Percentiles rank a stretch among this genome's conserved stretches.
Evolutionary conservation across 1,140 invertebrate genomes (phyloP).

Genomic region (Bilobella aurantiaca): DNA sequence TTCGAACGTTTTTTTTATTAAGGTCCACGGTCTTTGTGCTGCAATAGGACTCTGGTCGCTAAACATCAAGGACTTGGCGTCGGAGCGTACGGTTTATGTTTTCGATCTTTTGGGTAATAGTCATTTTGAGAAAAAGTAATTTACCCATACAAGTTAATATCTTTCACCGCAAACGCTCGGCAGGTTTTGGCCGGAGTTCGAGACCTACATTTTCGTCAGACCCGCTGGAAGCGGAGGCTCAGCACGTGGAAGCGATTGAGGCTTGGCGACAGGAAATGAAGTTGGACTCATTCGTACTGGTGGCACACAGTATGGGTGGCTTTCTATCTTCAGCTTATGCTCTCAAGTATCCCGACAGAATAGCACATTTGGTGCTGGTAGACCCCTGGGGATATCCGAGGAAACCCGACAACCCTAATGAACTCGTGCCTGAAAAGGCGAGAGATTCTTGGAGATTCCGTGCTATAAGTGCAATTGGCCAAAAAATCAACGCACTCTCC

Average conservation of each 20-base stretch:
- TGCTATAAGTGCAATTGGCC: conserved; percentile 34
- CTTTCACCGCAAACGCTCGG: conserved; percentile 11
- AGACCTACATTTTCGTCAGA: conserved; percentile 70
- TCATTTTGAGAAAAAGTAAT: background rate
- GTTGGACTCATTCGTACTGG: conserved; percentile 74
- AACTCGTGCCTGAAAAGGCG: conserved; percentile 34
- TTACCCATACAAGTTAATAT: background rate
- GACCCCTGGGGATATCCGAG: conserved; percentile 96
- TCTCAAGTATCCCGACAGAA: conserved; percentile 39
- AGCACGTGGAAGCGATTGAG: conserved; percentile 84
- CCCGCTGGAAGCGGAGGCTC: conserved; percentile 67
- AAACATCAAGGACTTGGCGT: conserved; percentile 64
- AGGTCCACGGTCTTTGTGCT: conserved; percentile 51
- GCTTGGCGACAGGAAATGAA: conserved; percentile 86
- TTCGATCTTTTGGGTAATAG: conserved; percentile 72
- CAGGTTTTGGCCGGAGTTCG: conserved; percentile 86
- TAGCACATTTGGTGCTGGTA: conserved; percentile 81
- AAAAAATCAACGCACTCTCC: conserved; percentile 76
- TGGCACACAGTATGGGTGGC: conserved; percentile 75
- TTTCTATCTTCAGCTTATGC: conserved; percentile 86
- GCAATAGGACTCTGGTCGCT: conserved; percentile 85
- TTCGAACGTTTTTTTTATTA: background rate
- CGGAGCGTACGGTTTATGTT: conserved; percentile 75
- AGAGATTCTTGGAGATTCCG: background rate
- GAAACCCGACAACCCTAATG: conserved; percentile 57